Evolutionary conservation across 2,797 vertebrate species (phyloP).

Genomic region (Lacerta bilineata): DNA sequence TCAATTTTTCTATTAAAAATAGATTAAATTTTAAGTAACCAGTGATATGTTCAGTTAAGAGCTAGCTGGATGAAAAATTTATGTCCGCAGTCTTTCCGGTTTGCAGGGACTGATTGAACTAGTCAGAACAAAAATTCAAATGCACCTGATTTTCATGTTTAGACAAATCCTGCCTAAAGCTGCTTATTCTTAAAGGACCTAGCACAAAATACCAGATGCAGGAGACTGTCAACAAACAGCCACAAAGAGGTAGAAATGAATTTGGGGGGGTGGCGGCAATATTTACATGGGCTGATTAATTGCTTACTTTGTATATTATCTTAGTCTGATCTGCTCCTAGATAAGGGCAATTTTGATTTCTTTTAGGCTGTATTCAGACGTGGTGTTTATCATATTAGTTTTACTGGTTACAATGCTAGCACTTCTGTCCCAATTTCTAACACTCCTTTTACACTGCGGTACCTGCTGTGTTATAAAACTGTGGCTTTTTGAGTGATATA

Average conservation of each 20-base stretch:
- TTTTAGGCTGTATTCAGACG: too few relatives aligned
- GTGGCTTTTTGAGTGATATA: too few relatives aligned
- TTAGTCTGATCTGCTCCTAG: too few relatives aligned
- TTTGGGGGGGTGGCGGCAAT: not conserved
- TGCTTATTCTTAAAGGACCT: constrained; percentile 52
- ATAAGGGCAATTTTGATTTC: too few relatives aligned
- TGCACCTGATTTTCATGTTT: constrained; percentile 68
- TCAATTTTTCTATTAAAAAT: constrained; percentile 85
- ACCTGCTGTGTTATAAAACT: too few relatives aligned
- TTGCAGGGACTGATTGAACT: constrained; percentile 73
- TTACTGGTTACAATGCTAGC: too few relatives aligned
- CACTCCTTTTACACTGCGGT: too few relatives aligned
- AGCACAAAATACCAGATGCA: constrained; percentile 43
- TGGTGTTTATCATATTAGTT: not conserved
- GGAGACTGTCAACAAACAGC: constrained; percentile 5
- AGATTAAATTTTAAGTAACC: constrained; percentile 81
- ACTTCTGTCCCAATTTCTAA: too few relatives aligned
- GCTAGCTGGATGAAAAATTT: constrained; percentile 79
- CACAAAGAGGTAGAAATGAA: not conserved
- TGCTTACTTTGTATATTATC: not conserved
- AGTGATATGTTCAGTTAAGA: constrained; percentile 74
- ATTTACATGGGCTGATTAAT: constrained; percentile 8
- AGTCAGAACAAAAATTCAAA: constrained; percentile 69
- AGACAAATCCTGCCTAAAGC: constrained; percentile 58
- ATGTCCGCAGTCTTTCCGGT: constrained; percentile 74